Evolutionary conservation across 2,797 vertebrate species (phyloP), one percentile per base, ranked within the genome.

Genomic region (Etheostoma perlongum): DNA sequence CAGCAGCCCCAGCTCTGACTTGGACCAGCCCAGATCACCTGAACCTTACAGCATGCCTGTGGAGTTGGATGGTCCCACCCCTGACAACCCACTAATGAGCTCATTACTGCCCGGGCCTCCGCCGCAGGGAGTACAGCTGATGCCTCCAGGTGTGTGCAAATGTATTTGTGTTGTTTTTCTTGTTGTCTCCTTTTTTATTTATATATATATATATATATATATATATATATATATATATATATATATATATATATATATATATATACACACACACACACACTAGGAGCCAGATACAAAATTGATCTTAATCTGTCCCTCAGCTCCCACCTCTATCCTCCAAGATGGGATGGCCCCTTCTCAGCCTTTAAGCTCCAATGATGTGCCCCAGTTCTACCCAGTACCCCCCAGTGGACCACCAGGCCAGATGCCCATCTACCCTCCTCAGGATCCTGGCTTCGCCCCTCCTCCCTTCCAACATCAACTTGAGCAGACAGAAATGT

Each of bases 1-100:
- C 84, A 96, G 95, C 84, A 96, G 96, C 0, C 96, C 96, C 0
- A 96, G 95, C 92, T 97, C 97, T 0, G 97, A 99, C 15, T 61
- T 93, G 23, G 98, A 97, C 42, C 95, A 90, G n/a, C 51, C 60
- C 15, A 96, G 93, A 77, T 95, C 93, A 11, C 66, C 82, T 25
- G 96, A 97, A 2, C 94, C 95, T 57, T 91, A 89, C 33, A 93
- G 57, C 76, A 79, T 80, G 18, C 55, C 85, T 5, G 84, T 66
- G 40, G 96, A 96, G 0, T 0, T 87, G 25, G 92, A 87, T 0
- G 88, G 89, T 9, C 85, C 86, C n/a, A 58, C 94, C 2, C 77
- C 92, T 6, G 95, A 96, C 71, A 98, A 98, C 73, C 91, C 95
- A 0, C 82, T 98, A 51, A 94, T 98, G 91, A 95, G 91, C 1